These are phyloP conservation scores for Atethmia centrago DNA, from an alignment of 2,888 invertebrate species.

Conservation along the genomic window DNA sequence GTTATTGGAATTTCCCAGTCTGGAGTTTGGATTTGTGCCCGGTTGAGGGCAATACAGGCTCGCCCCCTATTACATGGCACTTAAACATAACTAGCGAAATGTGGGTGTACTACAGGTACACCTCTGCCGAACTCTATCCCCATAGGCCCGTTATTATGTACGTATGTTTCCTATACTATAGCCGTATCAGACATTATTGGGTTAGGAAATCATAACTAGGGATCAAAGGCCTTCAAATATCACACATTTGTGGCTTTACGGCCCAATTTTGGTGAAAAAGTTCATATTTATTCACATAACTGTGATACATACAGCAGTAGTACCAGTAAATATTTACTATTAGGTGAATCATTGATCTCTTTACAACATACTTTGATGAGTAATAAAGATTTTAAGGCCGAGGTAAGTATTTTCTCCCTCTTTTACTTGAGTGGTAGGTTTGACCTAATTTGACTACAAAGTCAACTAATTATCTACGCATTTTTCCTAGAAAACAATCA, in stretches of 20 bases:
- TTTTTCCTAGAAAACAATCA: no score
- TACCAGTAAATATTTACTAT: slow-evolving; percentile 45
- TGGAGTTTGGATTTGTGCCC: background rate
- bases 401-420: slow-evolving; percentile 15
- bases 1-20: background rate
- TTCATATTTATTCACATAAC: slow-evolving; percentile 41
- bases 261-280: slow-evolving; percentile 2
- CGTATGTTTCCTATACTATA: background rate
- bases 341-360: slow-evolving; percentile 57
- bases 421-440: slow-evolving; percentile 28
- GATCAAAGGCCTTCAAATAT: slow-evolving; percentile 4
- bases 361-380: slow-evolving; percentile 47
- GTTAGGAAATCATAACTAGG: background rate
- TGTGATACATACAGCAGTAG: slow-evolving; percentile 38
- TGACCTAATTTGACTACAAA: slow-evolving; percentile 24
- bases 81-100: no score
- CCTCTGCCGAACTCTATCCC: no score
- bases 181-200: background rate
- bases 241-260: background rate
- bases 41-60: background rate
- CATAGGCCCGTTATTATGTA: background rate
- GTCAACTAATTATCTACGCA: background rate
- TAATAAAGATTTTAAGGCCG: slow-evolving; percentile 37
- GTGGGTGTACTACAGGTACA: background rate
- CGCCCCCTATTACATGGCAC: background rate